Evolutionary conservation across 35 echinoderm and acorn worm species (phyloP), one percentile per base, ranked within the genome.

Genomic region (Apostichopus japonicus): DNA sequence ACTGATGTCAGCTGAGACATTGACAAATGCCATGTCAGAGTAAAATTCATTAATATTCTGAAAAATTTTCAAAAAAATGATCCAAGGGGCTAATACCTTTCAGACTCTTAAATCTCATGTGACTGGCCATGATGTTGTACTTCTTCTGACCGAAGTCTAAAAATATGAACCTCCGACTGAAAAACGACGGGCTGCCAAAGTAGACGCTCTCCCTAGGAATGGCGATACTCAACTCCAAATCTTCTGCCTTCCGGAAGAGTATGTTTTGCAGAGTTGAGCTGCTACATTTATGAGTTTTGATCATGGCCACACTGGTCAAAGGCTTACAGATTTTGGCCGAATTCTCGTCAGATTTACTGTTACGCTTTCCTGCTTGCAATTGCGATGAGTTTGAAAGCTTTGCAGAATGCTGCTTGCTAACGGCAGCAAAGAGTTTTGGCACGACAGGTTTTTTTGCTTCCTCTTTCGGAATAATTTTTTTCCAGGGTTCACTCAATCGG

Each of bases 221-320:
- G 16, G 93, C 93, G 24, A 98, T 87, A 9, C 80, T 87, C 67
- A 96, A 44, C 58, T 98, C 89, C 77, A 91, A 77, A 23, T 96
- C 91, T 27, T 98, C 97, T 55, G 93, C 97, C 86, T 92, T 96
- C 15, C 97, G 93, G 23, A 92, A 92, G 10, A 98, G 44, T 52
- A 98, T 98, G 80, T 98, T 98, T 84, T 98, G 97, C 72, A 98
- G 62, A 1, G 97, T 98, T 1, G 95, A 96, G 54, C 97, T 98
- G 77, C 95, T 94, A 72, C 97, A 96, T 70, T 98, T 98, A 78
- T 98, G 97, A 0, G 97, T 98, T 80, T 98, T 98, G 10, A 98
- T 76, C 91, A 98, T 93, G 22, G 92, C 95, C 5, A 98, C 86
- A 55, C 95, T 94, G 23, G 92, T 88, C 79, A 90, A 75, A n/a